Conservation (phyloP, 2,888 invertebrate species). For the Frankliniella intonsa region DNA sequence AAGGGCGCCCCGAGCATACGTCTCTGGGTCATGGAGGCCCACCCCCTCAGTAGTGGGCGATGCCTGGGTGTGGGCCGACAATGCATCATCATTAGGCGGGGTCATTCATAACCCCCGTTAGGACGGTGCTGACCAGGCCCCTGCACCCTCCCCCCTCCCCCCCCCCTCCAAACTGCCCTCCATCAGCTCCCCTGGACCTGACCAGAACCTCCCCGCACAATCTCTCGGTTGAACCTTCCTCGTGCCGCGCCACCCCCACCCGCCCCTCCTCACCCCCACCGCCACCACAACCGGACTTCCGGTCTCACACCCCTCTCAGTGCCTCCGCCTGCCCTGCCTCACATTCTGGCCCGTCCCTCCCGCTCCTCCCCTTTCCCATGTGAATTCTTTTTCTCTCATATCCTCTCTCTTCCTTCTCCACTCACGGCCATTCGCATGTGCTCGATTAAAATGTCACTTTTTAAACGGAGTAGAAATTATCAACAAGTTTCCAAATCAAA, state of each 20-base stretch:
- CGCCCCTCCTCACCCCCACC: neutral
- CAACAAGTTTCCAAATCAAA: too few relatives aligned
- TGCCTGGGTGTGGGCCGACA: neutral
- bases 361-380: neutral
- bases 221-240: neutral
- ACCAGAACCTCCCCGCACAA: neutral
- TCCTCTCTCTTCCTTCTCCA: too few relatives aligned
- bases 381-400: too few relatives aligned
- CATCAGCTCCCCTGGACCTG: neutral
- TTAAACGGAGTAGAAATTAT: too few relatives aligned
- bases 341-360: neutral
- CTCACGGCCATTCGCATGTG: too few relatives aligned
- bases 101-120: slow-evolving; percentile 5
- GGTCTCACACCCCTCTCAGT: neutral
- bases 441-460: too few relatives aligned
- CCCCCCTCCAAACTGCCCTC: neutral
- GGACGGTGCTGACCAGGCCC: neutral
- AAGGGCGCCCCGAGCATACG: neutral
- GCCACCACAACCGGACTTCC: neutral
- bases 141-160: neutral
- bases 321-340: neutral
- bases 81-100: slow-evolving; percentile 10
- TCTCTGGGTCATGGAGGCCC: too few relatives aligned
- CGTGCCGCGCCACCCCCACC: neutral
- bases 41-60: too few relatives aligned